Evolutionary conservation across 37 sponge, comb jelly and placozoan species (phyloP), one percentile per base, ranked within the genome.

Genomic region (Halisarca cf. caerulea): DNA sequence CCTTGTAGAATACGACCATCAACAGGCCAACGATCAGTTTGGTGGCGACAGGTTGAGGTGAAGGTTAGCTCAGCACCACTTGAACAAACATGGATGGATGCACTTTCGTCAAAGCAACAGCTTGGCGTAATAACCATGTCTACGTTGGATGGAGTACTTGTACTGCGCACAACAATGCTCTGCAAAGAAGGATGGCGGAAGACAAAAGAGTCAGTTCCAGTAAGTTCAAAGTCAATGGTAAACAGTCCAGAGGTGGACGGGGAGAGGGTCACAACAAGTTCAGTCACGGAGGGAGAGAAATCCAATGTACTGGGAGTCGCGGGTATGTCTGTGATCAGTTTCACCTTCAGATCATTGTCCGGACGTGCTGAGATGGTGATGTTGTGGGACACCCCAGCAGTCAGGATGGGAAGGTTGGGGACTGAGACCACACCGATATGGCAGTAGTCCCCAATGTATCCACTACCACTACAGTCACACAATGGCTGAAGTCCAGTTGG

Each of bases 381-480:
- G 27, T 28, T 68, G 69, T 68, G 69, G n/a, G 69, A 17, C 2
- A 34, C 34, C 30, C 69, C 69, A 4, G 4, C 69, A 34, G 34
- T 32, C 69, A 68, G 69, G 34, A 68, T 28, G 30, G 69, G 69
- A 1, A 68, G 33, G 11, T 28, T 30, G 30, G 69, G 27, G 69
- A 68, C 35, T 8, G 69, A 68, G 69, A 68, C 34, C 28, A 68
- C 69, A 34, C 69, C 69, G 34, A 68, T 34, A 34, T 68, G 33
- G 28, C 69, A 68, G 34, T 34, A 4, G 35, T 68, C 69, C 2
- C 69, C 69, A 34, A 7, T 28, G 69, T 68, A 68, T 17, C 69
- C 69, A 34, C 32, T 68, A 68, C 69, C 69, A 34, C 34, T 34
- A 28, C 69, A 68, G 33, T 68, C 34, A 28, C 69, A 68, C 30